A percentile compares a stretch with the other conserved stretches of the same genome.
Evolutionary conservation across 2,113 vertebrate species (phyloP).

Genomic region (Sphaerodactylus townsendi): DNA sequence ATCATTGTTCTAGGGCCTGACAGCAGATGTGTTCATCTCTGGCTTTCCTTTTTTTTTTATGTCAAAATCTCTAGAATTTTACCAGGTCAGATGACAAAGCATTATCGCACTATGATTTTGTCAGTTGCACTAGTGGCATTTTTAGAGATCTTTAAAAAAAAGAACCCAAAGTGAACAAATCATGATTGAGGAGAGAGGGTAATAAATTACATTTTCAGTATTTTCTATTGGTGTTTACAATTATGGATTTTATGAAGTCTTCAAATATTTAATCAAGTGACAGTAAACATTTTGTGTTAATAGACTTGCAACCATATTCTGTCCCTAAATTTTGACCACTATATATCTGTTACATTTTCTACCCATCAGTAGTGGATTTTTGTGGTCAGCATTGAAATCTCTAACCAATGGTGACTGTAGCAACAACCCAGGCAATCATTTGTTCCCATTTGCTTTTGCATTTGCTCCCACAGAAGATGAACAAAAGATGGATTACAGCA

Average conservation of each 20-base stretch:
- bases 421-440: background rate
- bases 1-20: too few species aligned
- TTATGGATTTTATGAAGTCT: background rate
- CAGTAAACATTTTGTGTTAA: background rate
- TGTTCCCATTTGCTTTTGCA: background rate
- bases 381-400: background rate
- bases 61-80: too few species aligned
- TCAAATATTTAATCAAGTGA: background rate
- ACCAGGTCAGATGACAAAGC: too few species aligned
- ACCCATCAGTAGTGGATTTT: background rate
- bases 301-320: background rate
- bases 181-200: too few species aligned
- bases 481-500: background rate
- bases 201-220: too few species aligned
- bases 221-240: too few species aligned
- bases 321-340: background rate
- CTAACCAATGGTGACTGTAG: background rate
- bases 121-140: too few species aligned
- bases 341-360: background rate
- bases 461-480: background rate
- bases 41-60: too few species aligned
- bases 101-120: too few species aligned
- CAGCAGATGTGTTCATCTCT: too few species aligned
- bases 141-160: too few species aligned
- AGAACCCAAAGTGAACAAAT: too few species aligned